A percentile compares a stretch with the other conserved stretches of the same genome.
These are phyloP conservation scores for Galeopsomyia nigrocyanea DNA, from an alignment of 2,888 invertebrate species.

Conservation along the genomic window DNA sequence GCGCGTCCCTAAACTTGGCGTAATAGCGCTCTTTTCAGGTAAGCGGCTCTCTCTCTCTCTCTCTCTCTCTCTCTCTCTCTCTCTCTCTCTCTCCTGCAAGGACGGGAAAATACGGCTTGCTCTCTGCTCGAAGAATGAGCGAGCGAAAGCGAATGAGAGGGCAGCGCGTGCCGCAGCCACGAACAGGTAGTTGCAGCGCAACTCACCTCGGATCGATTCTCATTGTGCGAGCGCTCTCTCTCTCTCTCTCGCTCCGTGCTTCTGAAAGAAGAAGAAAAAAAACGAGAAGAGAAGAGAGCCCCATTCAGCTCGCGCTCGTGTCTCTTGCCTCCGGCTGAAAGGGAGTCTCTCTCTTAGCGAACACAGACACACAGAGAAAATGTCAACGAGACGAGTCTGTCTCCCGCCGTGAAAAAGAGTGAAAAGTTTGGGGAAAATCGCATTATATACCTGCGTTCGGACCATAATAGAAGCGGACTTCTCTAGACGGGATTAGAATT, in stretches of 20 bases:
- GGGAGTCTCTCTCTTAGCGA: background rate
- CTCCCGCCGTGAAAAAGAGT: constrained; percentile 34
- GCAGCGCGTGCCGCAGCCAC: constrained; percentile 45
- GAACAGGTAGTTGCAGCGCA: constrained; percentile 52
- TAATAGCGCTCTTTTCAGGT: constrained; percentile 40
- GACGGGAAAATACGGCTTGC: constrained; percentile 31
- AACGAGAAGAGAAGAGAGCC: background rate
- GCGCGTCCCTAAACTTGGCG: constrained; percentile 26
- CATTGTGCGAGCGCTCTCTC: constrained; percentile 52
- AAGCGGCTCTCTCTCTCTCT: constrained; percentile 30
- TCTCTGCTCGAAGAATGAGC: constrained; percentile 23
- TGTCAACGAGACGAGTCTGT: background rate
- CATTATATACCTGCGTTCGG: constrained; percentile 35
- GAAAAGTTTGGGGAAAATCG: constrained; percentile 44
- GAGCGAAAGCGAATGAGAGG: constrained; percentile 10
- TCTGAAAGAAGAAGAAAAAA: constrained; percentile 21
- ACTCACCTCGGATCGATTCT: constrained; percentile 50
- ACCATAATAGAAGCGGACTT: background rate
- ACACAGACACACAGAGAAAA: constrained; percentile 10
- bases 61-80: constrained; percentile 27
- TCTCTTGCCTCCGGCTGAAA: constrained; percentile 15
- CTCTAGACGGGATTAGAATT: constrained; percentile 35
- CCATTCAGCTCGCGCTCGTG: constrained; percentile 9
- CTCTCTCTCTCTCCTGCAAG: background rate
- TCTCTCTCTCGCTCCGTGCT: constrained; percentile 48